Conservation (phyloP, 2,797 vertebrate species). For the Megalops cyprinoides region DNA sequence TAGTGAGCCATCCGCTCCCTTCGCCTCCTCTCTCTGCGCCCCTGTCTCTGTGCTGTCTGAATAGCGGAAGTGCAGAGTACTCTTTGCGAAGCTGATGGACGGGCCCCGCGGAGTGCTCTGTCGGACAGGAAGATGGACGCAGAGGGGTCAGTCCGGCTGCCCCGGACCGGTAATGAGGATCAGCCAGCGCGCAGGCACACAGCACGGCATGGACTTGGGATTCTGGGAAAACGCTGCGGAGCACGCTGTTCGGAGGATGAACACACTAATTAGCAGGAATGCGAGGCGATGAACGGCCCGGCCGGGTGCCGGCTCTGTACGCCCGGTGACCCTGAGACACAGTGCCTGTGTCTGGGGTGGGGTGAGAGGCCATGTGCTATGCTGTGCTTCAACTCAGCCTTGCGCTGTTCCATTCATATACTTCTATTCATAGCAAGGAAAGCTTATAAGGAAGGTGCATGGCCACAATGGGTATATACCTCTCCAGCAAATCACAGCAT, state of each 20-base stretch:
- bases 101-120: background rate
- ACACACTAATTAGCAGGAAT: constrained; percentile 45
- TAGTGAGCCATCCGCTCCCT: background rate
- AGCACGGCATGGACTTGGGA: constrained; percentile 55
- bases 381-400: too few relatives aligned
- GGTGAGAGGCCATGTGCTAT: constrained; percentile 5
- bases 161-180: constrained; percentile 59
- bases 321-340: background rate
- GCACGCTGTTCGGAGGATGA: constrained; percentile 48
- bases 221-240: constrained; percentile 46
- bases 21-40: background rate
- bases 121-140: constrained; percentile 56
- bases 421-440: background rate
- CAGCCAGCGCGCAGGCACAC: constrained; percentile 55
- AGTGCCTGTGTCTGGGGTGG: constrained; percentile 10
- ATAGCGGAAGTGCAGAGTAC: background rate
- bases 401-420: too few relatives aligned
- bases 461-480: background rate
- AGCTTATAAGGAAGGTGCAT: background rate
- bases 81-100: background rate
- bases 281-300: constrained; percentile 9
- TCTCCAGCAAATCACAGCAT: background rate
- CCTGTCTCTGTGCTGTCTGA: background rate
- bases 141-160: constrained; percentile 62
- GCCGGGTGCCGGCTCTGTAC: background rate